Evolutionary conservation across 2,797 vertebrate genomes (phyloP).

Genomic region (Gallinago solitaria): DNA sequence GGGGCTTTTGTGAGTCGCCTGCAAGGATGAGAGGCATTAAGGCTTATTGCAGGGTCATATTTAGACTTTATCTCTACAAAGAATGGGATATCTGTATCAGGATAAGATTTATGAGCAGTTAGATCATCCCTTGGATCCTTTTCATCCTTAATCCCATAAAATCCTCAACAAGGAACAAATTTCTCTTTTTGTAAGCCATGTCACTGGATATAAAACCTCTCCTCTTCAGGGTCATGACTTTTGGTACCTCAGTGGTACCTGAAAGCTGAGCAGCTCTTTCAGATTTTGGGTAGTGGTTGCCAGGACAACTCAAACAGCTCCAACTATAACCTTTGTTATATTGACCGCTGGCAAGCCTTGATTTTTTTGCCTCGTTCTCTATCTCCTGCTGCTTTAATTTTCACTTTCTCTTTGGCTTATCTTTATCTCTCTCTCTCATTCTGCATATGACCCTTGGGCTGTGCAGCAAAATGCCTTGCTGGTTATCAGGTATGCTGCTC

Average conservation of each 20-base stretch:
- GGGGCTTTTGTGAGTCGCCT: neutral
- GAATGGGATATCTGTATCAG: neutral
- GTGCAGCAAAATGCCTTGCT: neutral
- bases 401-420: slow-evolving; percentile 21
- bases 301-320: neutral
- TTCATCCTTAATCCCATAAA: neutral
- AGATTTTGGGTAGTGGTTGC: neutral
- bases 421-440: neutral
- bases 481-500: neutral
- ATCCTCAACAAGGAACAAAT: neutral
- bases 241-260: neutral
- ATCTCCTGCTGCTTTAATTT: slow-evolving; percentile 7
- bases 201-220: neutral
- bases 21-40: neutral
- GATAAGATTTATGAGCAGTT: neutral
- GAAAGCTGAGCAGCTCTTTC: neutral
- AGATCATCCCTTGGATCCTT: neutral
- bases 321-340: neutral
- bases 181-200: neutral
- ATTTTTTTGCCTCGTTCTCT: neutral
- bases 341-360: neutral
- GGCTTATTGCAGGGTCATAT: neutral
- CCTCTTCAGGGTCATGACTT: neutral
- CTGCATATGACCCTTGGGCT: neutral
- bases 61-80: neutral